These are phyloP conservation scores for Oreotrochilus melanogaster DNA, from an alignment of 2,113 vertebrate species.

Conservation along the genomic window DNA sequence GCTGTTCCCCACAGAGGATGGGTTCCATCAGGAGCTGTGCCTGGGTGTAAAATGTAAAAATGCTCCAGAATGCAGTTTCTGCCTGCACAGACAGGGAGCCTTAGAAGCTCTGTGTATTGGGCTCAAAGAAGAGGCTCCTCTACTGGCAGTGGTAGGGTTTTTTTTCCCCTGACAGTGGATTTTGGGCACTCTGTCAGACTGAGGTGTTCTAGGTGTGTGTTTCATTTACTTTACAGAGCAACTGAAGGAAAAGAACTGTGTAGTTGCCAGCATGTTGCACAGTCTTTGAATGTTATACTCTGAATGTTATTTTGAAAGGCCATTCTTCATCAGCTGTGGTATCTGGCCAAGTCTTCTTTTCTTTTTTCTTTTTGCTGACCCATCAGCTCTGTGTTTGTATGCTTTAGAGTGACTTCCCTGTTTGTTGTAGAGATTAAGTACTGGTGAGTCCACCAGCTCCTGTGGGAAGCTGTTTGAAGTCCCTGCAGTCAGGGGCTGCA, in stretches of 20 bases:
- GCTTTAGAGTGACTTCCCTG: neutral
- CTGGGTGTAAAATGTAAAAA: rapidly evolving
- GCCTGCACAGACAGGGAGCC: rapidly evolving
- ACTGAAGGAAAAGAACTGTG: neutral
- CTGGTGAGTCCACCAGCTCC: neutral
- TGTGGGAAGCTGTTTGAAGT: neutral
- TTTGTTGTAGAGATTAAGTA: neutral
- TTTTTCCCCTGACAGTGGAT: neutral
- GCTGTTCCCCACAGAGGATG: rapidly evolving
- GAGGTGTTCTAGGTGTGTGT: rapidly evolving
- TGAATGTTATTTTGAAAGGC: neutral
- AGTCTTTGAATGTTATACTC: neutral
- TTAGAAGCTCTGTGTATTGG: rapidly evolving
- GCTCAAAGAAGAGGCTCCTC: neutral
- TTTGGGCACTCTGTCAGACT: neutral
- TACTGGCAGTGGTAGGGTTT: neutral
- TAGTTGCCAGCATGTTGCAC: neutral
- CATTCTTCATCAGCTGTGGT: rapidly evolving
- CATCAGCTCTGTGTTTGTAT: neutral
- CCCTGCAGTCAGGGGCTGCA: neutral
- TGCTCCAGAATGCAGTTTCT: rapidly evolving
- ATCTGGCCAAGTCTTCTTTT: neutral
- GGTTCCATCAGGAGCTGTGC: neutral
- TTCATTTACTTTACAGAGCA: neutral
- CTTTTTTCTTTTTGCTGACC: neutral